Evolutionary conservation across 2,888 invertebrate genomes (phyloP), one percentile per base, ranked within the genome.

Genomic region (Callosobruchus maculatus): DNA sequence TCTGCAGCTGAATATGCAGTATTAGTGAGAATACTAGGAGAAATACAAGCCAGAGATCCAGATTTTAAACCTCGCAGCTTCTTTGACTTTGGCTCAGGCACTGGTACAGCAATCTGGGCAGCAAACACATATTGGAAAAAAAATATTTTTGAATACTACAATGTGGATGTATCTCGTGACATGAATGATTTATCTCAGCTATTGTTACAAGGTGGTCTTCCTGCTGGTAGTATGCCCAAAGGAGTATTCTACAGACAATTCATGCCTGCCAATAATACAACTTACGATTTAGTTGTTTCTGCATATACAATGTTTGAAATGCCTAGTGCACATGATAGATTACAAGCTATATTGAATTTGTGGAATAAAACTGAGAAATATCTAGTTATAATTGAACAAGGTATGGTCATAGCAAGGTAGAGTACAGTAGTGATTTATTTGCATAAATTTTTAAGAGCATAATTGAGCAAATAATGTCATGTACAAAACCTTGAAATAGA

Each of bases 1-100:
- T 90, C 93, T 67, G 90, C 93, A 0, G 90, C 91, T 0, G 95
- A 97, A 79, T 97, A 94, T 88, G 92, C 93, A 0, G 90, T 92
- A 2, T 83, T 96, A 67, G 83, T 88, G 67, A 91, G 90, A 82
- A 91, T 97, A 71, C 90, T 97, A 68, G 88, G 90, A 69, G 97
- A 97, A 88, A 93, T 97, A 73, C 87, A 88, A 71, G 84, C 84
- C 67, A 88, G 92, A 72, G 89, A 93, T 84, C 88, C 89, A 0
- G 85, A 90, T 21, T 98, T 94, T 84, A 88, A 88, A 74, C 98
- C 98, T 0, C 88, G 90, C 74, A 91, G 92, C 75, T 90, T 96
- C 78, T 94, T 97, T 80, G 97, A 98, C 88, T 97, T 95, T 86
- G 98, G 98, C 0, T 95, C 97, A 4, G 98, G 98, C 0, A 88